Evolutionary conservation across 2,888 invertebrate genomes (phyloP).

Genomic region (Atherix ibis): DNA sequence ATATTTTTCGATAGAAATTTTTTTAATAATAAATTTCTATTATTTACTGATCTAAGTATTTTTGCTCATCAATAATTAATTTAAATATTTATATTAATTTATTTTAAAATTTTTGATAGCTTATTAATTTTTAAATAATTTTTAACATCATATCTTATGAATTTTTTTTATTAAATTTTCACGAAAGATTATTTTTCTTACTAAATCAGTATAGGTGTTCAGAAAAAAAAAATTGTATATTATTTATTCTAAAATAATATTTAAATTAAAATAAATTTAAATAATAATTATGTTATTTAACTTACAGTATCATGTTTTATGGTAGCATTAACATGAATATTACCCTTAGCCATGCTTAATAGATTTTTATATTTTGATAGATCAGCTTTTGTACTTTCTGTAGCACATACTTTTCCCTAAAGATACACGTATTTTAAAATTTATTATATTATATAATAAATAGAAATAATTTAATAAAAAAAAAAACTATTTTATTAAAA

Average conservation of each 20-base stretch:
- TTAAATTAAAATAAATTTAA: background rate
- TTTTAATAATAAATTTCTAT: too few relatives aligned
- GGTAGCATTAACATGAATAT: conserved; percentile 24
- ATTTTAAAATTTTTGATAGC: too few relatives aligned
- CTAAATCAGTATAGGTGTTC: background rate
- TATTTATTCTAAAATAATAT: background rate
- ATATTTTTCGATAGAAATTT: too few relatives aligned
- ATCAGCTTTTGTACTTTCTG: conserved; percentile 25
- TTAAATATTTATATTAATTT: too few relatives aligned
- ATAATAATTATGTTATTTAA: conserved; percentile 5
- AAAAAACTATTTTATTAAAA: too few relatives aligned
- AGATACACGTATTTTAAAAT: conserved; percentile 9
- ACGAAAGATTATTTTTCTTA: background rate
- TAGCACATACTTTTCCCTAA: conserved; percentile 27
- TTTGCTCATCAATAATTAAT: too few relatives aligned
- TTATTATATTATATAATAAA: background rate
- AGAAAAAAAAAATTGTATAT: too few relatives aligned
- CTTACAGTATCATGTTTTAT: conserved; percentile 32
- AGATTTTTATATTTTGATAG: conserved; percentile 32
- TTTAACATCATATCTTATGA: too few relatives aligned
- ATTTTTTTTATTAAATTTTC: too few relatives aligned
- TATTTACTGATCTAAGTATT: too few relatives aligned
- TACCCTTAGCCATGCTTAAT: conserved; percentile 31
- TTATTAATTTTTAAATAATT: too few relatives aligned
- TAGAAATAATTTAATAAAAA: background rate